These are phyloP conservation scores for Odontomachus brunneus DNA, from an alignment of 1,140 invertebrate species.

Conservation along the genomic window DNA sequence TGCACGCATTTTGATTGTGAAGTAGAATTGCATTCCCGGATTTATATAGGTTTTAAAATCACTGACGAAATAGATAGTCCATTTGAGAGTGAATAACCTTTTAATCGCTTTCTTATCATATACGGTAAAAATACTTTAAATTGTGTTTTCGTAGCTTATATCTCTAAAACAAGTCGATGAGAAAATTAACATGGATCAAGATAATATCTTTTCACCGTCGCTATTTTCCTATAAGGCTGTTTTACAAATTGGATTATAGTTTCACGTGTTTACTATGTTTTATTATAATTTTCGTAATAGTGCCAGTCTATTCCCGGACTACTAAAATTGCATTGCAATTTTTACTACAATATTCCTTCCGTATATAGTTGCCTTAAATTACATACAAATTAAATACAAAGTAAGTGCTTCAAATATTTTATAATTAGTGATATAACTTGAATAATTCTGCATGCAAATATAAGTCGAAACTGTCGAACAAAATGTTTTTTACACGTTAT, in stretches of 20 bases:
- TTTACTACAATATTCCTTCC: slow-evolving; percentile 20
- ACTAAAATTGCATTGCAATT: too few relatives aligned
- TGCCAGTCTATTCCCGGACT: too few relatives aligned
- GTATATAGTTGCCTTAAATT: background rate
- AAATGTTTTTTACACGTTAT: too few relatives aligned
- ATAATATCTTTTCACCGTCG: background rate
- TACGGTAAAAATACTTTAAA: background rate
- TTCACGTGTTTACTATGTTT: too few relatives aligned
- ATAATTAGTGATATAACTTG: too few relatives aligned
- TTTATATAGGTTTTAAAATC: slow-evolving; percentile 28
- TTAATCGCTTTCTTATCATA: background rate
- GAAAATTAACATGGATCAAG: background rate
- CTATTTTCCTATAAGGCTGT: slow-evolving; percentile 2
- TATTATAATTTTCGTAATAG: too few relatives aligned
- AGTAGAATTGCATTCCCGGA: background rate
- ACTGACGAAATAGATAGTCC: background rate
- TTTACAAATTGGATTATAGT: background rate
- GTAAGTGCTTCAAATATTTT: too few relatives aligned
- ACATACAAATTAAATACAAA: background rate
- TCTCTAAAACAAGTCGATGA: background rate
- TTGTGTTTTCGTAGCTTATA: background rate
- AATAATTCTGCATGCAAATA: too few relatives aligned
- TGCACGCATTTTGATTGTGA: background rate
- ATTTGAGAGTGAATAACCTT: background rate
- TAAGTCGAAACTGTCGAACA: too few relatives aligned